These are phyloP conservation scores for Tautogolabrus adspersus DNA, from an alignment of 2,113 vertebrate species.

Conservation along the genomic window DNA sequence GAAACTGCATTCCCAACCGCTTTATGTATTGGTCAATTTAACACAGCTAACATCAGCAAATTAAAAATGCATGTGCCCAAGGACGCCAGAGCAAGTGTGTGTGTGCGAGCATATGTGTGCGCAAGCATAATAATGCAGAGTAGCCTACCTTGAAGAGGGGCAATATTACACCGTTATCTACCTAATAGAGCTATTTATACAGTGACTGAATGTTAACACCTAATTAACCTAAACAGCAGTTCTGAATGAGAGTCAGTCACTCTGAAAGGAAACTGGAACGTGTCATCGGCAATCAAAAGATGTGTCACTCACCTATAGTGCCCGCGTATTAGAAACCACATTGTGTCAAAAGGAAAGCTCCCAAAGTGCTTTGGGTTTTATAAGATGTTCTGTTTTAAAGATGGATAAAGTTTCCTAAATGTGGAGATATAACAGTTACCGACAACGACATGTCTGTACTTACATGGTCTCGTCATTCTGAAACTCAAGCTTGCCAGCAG, in stretches of 20 bases:
- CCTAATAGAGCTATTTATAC: slow-evolving; percentile 41
- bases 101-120: background rate
- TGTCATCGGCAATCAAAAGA: background rate
- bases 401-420: background rate
- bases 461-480: slow-evolving; percentile 89
- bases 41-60: slow-evolving; percentile 71
- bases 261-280: slow-evolving; percentile 14
- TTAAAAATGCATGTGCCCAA: slow-evolving; percentile 72
- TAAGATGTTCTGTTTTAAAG: slow-evolving; percentile 1
- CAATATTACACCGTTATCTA: slow-evolving; percentile 37
- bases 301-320: background rate
- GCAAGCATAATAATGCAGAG: slow-evolving; percentile 24
- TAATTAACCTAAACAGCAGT: slow-evolving; percentile 30
- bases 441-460: slow-evolving; percentile 65
- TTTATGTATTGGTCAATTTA: slow-evolving; percentile 75
- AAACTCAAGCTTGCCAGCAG: slow-evolving; percentile 85
- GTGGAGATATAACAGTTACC: background rate
- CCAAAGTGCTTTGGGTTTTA: too few species aligned
- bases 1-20: slow-evolving; percentile 66
- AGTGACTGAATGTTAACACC: slow-evolving; percentile 22
- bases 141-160: slow-evolving; percentile 16
- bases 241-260: slow-evolving; percentile 23
- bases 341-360: too few species aligned
- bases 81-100: slow-evolving; percentile 34
- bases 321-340: too few species aligned